Percentiles rank a stretch among this genome's conserved stretches.
Conservation (phyloP, 1,140 invertebrate genomes). For the Eueides isabella region DNA sequence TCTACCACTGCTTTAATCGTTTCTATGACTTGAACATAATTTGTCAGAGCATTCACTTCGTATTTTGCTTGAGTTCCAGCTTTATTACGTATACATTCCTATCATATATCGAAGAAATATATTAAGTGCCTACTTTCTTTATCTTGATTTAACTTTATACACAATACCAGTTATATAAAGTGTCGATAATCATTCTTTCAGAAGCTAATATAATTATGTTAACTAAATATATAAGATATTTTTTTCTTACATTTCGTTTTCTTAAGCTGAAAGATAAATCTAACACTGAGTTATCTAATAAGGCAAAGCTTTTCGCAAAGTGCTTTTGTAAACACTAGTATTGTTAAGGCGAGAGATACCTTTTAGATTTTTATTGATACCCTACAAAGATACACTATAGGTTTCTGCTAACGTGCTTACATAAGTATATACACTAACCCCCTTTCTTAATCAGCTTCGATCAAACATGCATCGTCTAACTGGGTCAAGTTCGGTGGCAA, state of each 20-base stretch:
- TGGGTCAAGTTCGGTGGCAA: conserved; percentile 44
- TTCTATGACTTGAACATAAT: background rate
- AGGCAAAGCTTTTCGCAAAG: background rate
- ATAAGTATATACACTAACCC: conserved; percentile 41
- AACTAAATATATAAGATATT: background rate
- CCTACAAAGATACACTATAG: conserved; percentile 31
- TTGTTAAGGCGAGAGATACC: conserved; percentile 16
- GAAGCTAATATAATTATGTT: background rate
- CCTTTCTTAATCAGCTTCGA: conserved; percentile 48
- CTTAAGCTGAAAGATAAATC: background rate
- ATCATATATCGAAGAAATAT: background rate
- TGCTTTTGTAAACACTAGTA: conserved; percentile 8
- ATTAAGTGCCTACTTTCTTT: background rate
- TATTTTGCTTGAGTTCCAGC: background rate
- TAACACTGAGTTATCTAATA: background rate
- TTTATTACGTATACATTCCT: background rate
- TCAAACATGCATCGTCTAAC: conserved; percentile 40
- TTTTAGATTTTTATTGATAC: conserved; percentile 34
- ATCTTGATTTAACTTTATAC: background rate
- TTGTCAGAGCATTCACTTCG: background rate
- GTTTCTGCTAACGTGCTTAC: conserved; percentile 40
- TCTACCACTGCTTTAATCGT: conserved; percentile 13
- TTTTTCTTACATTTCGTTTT: background rate
- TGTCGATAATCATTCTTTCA: background rate
- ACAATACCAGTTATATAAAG: background rate